These are phyloP conservation scores for Hypena proboscidalis DNA, from an alignment of 2,888 invertebrate genomes.

Conservation along the genomic window DNA sequence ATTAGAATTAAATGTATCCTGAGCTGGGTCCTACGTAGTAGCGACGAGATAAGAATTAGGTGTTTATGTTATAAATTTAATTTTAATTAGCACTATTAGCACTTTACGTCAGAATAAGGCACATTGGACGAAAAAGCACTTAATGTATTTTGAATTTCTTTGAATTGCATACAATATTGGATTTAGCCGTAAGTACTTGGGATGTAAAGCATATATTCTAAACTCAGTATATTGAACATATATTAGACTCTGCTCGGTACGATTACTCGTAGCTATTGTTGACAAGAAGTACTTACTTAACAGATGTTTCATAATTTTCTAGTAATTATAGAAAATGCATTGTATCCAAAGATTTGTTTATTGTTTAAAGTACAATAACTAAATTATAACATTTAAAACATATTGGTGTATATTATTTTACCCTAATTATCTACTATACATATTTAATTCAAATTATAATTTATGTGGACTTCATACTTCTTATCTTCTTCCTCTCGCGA, in stretches of 20 bases:
- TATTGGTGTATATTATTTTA: slow-evolving; percentile 54
- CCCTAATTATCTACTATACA: slow-evolving; percentile 43
- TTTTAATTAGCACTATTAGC: slow-evolving; percentile 51
- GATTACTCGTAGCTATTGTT: slow-evolving; percentile 49
- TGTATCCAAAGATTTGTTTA: slow-evolving; percentile 78
- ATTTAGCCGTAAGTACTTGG: slow-evolving; percentile 44
- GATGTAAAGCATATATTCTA: slow-evolving; percentile 82
- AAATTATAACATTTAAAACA: slow-evolving; percentile 68
- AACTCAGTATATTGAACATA: slow-evolving; percentile 70
- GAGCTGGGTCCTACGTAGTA: slow-evolving; percentile 30
- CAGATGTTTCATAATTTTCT: slow-evolving; percentile 53
- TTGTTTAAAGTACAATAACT: slow-evolving; percentile 75
- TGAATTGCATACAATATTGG: slow-evolving; percentile 38
- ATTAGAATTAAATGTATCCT: slow-evolving; percentile 38
- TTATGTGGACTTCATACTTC: slow-evolving; percentile 84
- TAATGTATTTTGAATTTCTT: slow-evolving; percentile 41
- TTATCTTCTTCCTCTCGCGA: slow-evolving; percentile 90
- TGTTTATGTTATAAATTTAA: slow-evolving; percentile 32
- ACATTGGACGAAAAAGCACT: slow-evolving; percentile 48
- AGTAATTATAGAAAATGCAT: slow-evolving; percentile 62
- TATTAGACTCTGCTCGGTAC: slow-evolving; percentile 54
- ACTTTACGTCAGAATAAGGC: slow-evolving; percentile 53
- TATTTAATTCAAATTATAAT: slow-evolving; percentile 19
- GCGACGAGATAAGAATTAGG: slow-evolving; percentile 22
- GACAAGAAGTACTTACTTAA: slow-evolving; percentile 52